phyloP scores from a whole-genome alignment of 64 coral and sea anemone genomes.

The Astreopora myriophthalma region DNA sequence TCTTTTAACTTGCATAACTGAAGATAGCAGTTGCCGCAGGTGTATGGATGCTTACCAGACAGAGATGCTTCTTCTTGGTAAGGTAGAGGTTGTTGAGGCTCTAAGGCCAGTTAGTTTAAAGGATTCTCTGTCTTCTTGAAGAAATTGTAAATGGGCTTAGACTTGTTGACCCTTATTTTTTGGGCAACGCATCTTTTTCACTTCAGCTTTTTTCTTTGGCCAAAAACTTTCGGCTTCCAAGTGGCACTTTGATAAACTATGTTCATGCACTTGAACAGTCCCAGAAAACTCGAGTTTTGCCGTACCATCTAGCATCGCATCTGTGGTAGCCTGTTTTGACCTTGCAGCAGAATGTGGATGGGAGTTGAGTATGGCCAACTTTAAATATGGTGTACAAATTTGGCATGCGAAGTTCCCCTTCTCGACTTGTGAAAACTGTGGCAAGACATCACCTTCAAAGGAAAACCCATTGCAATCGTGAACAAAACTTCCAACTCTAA shows the following conservation, averaged over 20 bases:
- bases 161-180: neutral
- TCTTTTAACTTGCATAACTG: slow-evolving; percentile 47
- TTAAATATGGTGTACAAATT: neutral
- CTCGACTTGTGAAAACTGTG: neutral
- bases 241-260: slow-evolving; percentile 37
- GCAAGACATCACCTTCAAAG: neutral
- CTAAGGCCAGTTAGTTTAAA: slow-evolving; percentile 32
- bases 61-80: slow-evolving; percentile 11
- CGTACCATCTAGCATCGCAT: slow-evolving; percentile 6
- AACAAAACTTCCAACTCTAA: slow-evolving; percentile 1
- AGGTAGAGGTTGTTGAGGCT: slow-evolving; percentile 29
- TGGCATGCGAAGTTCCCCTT: neutral
- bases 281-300: slow-evolving; percentile 26
- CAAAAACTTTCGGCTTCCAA: neutral
- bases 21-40: slow-evolving; percentile 50
- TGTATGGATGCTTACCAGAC: slow-evolving; percentile 43
- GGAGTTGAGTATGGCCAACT: neutral
- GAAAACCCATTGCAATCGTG: neutral
- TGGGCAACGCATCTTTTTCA: neutral
- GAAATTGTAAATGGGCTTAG: neutral
- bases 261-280: slow-evolving; percentile 6
- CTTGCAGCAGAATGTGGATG: neutral
- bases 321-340: slow-evolving; percentile 23
- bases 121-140: neutral
- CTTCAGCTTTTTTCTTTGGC: neutral